Evolutionary conservation across 37 sponge, comb jelly and placozoan genomes (phyloP), one percentile per base, ranked within the genome.

Genomic region (Cladorhizidae sp.): DNA sequence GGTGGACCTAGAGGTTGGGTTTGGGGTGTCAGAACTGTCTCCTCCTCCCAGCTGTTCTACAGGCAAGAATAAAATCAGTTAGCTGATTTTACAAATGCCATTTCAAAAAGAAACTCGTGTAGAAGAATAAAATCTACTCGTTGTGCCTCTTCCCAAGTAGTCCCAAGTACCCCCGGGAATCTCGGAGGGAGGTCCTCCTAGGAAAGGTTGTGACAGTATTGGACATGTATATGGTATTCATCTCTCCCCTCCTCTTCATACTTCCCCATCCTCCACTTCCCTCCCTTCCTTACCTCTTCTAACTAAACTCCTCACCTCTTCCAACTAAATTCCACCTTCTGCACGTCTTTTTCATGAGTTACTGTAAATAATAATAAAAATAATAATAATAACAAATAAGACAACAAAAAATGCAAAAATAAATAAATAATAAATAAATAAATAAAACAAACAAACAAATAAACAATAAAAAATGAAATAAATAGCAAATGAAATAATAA

Each of bases 291-390:
- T 28, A 5, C 12, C 29, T 6, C 25, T 17, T 29, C 5, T 12
- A 28, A 61, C 28, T 40, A 29, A 20, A 40, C 3, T 25, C 36
- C 75, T 42, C 51, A 95, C 95, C 95, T 94, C 67, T 87, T 88
- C 97, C 97, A 97, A 35, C 65, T 75, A 68, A 97, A 97, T 54
- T 91, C 93, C 42, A 84, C 85, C 38, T 77, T 86, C 40, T 56
- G 80, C 18, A 80, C 86, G 17, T 41, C 61, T 25, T 41, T 75
- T 52, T 86, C 74, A 54, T 92, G 84, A 35, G 85, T 79, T 37
- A 92, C 90, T 88, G 67, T 11, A 25, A n/a, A 12, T 14, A n/a
- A n/a, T n/a, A n/a, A n/a, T 3, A 72, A 17, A 26, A 77, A 26
- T 29, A n/a, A n/a, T n/a, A n/a, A n/a, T n/a, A n/a, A n/a, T n/a